Evolutionary conservation across 2,888 invertebrate species (phyloP).

Genomic region (Ectemnius cavifrons): DNA sequence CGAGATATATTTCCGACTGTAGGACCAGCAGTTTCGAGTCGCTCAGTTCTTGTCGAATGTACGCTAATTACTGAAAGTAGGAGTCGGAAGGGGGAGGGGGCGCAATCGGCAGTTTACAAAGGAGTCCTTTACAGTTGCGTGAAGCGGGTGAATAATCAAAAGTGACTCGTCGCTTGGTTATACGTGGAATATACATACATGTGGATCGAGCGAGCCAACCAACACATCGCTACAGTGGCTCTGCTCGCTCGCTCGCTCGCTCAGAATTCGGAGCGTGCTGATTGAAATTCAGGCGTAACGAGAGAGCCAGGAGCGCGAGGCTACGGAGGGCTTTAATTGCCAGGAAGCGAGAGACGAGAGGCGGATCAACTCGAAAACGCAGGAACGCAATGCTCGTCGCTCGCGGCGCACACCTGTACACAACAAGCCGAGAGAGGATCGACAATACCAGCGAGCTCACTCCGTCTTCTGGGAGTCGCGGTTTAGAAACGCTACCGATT

Average conservation of each 20-base stretch:
- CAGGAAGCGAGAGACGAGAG: neutral
- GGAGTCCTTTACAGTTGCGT: neutral
- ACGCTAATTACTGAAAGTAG: constrained; percentile 11
- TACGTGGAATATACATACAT: too few relatives aligned
- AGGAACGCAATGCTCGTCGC: constrained; percentile 25
- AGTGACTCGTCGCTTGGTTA: neutral
- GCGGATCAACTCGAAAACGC: constrained; percentile 13
- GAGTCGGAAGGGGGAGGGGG: neutral
- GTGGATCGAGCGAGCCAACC: too few relatives aligned
- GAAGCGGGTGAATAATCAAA: neutral
- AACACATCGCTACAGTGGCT: too few relatives aligned
- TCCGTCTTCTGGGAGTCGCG: constrained; percentile 19
- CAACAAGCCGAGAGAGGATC: too few relatives aligned
- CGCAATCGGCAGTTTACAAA: neutral
- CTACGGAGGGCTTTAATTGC: constrained; percentile 18
- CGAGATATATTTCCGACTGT: too few relatives aligned
- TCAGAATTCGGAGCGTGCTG: constrained; percentile 1
- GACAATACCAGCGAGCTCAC: neutral
- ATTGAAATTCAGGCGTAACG: constrained; percentile 39
- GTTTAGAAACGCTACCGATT: constrained; percentile 17
- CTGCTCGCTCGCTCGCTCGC: too few relatives aligned
- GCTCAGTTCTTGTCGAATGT: neutral
- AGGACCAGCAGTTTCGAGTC: neutral
- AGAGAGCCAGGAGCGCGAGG: constrained; percentile 15
- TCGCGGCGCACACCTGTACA: neutral